phyloP scores from a whole-genome alignment of 1,140 invertebrate species.

The Bombus haemorrhoidalis region DNA sequence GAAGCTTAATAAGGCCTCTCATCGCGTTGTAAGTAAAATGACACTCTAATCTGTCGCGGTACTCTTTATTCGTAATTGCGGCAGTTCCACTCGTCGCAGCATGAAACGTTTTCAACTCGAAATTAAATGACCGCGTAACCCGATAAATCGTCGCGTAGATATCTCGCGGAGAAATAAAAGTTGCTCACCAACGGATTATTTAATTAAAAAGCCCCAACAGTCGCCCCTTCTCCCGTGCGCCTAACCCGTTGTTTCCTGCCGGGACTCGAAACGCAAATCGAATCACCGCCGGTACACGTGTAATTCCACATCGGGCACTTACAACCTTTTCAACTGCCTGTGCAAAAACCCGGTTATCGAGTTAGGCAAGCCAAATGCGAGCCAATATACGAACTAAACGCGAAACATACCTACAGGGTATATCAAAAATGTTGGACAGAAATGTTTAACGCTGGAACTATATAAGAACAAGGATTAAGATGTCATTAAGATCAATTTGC shows the following conservation, averaged over 20 bases:
- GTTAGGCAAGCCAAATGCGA: conserved; percentile 33
- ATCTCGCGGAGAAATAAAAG: conserved; percentile 64
- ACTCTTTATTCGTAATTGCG: conserved; percentile 10
- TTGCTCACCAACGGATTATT: conserved; percentile 62
- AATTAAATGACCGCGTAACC: conserved; percentile 69
- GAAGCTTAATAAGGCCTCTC: conserved; percentile 22
- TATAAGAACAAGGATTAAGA: too few relatives aligned
- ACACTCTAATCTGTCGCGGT: conserved; percentile 19
- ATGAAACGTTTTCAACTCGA: conserved; percentile 53
- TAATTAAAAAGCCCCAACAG: conserved; percentile 65
- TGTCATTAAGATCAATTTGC: too few relatives aligned
- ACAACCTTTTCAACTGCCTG: conserved; percentile 53
- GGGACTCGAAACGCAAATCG: conserved; percentile 50
- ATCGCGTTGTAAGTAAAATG: conserved; percentile 31
- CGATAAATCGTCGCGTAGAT: conserved; percentile 67
- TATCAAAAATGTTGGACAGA: not conserved
- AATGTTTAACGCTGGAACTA: not conserved
- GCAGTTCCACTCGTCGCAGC: not conserved
- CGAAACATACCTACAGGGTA: too few relatives aligned
- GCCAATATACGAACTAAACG: conserved; percentile 27
- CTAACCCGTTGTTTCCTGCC: conserved; percentile 3
- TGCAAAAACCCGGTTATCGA: conserved; percentile 59
- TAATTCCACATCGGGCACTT: conserved; percentile 59
- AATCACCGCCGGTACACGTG: conserved; percentile 53
- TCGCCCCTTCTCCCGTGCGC: conserved; percentile 6